phyloP scores from a whole-genome alignment of 2,888 invertebrate genomes.

The Tiliacea citrago region DNA sequence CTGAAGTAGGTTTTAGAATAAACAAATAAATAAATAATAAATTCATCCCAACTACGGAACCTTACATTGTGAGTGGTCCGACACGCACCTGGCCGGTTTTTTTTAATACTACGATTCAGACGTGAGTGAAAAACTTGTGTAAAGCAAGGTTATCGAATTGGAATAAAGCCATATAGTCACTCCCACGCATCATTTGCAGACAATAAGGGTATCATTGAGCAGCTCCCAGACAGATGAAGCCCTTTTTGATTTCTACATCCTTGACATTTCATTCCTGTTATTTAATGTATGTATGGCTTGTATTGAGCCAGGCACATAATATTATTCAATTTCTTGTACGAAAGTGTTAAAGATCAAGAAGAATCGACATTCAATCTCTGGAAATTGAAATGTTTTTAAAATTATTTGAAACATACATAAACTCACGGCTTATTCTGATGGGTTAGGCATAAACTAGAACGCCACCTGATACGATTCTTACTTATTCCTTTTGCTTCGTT shows the following conservation, averaged over 20 bases:
- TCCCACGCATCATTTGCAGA: constrained; percentile 18
- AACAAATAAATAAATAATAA: too few relatives aligned
- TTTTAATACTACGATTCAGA: neutral
- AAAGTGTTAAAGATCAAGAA: neutral
- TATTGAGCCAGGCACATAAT: neutral
- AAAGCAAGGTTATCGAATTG: neutral
- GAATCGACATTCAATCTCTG: neutral
- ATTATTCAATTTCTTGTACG: neutral
- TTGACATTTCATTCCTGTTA: constrained; percentile 31
- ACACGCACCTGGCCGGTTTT: too few relatives aligned
- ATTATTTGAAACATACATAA: too few relatives aligned
- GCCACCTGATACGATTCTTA: too few relatives aligned
- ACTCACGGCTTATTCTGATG: too few relatives aligned
- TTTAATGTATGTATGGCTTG: neutral
- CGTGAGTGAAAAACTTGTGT: neutral
- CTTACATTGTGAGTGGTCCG: too few relatives aligned
- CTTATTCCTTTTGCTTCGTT: too few relatives aligned
- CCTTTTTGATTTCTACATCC: constrained; percentile 4
- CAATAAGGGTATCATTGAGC: constrained; percentile 27
- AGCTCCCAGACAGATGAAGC: neutral
- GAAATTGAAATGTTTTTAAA: neutral
- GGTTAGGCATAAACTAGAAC: too few relatives aligned
- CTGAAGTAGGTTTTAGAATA: too few relatives aligned
- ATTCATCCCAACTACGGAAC: too few relatives aligned
- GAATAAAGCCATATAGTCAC: neutral